Evolutionary conservation across 1,140 invertebrate species (phyloP).

Genomic region (Holcopasites calliopsidis): DNA sequence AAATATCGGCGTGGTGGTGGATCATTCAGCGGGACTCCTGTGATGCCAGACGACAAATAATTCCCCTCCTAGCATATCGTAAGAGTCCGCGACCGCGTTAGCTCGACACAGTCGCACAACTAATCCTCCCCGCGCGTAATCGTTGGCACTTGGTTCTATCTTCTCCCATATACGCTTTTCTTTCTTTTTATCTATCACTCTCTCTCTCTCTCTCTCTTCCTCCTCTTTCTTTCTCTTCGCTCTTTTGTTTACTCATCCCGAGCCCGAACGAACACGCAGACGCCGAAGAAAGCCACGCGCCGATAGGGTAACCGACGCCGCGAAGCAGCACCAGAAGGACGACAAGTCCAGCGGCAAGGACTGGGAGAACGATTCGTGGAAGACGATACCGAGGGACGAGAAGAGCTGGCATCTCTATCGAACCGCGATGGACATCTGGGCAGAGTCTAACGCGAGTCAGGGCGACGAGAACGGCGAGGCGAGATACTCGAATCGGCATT

Average conservation of each 20-base stretch:
- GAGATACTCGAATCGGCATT: slow-evolving; percentile 55
- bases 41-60: slow-evolving; percentile 38
- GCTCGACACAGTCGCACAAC: slow-evolving; percentile 39
- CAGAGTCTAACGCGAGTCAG: slow-evolving; percentile 67
- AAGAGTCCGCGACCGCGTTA: slow-evolving; percentile 18
- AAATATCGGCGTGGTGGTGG: slow-evolving; percentile 77
- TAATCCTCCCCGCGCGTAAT: slow-evolving; percentile 22
- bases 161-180: slow-evolving; percentile 22
- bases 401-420: slow-evolving; percentile 80
- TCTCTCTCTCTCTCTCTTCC: slow-evolving; percentile 13
- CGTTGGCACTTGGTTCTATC: slow-evolving; percentile 33
- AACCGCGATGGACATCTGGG: slow-evolving; percentile 78
- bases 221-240: slow-evolving; percentile 3
- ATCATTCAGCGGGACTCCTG: slow-evolving; percentile 50
- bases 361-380: slow-evolving; percentile 79
- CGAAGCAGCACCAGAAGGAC: slow-evolving; percentile 56
- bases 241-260: slow-evolving; percentile 69
- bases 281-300: slow-evolving; percentile 75
- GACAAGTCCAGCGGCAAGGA: slow-evolving; percentile 66
- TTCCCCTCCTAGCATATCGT: slow-evolving; percentile 21
- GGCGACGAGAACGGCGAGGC: slow-evolving; percentile 60
- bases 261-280: slow-evolving; percentile 73
- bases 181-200: slow-evolving; percentile 2
- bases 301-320: slow-evolving; percentile 63
- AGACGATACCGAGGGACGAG: slow-evolving; percentile 76